Percentiles rank a stretch among this genome's conserved stretches.
These are phyloP conservation scores for Guaruba guarouba DNA, from an alignment of 2,113 vertebrate genomes.

Conservation along the genomic window DNA sequence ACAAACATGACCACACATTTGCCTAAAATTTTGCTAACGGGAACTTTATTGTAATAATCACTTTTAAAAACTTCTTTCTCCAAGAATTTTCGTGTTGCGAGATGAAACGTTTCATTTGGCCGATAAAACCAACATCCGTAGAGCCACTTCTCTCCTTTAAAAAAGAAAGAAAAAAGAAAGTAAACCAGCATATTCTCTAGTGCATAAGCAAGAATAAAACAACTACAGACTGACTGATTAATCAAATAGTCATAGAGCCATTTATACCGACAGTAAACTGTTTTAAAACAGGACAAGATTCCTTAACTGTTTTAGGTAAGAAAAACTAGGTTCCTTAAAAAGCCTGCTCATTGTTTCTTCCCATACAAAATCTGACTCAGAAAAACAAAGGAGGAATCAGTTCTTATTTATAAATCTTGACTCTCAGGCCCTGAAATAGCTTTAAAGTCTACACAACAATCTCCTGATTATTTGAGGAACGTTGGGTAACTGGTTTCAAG, in stretches of 20 bases:
- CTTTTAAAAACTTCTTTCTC: slow-evolving; percentile 99
- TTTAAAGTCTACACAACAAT: neutral
- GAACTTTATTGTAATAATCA: slow-evolving; percentile 99
- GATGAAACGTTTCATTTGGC: slow-evolving; percentile 97
- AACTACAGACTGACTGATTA: neutral
- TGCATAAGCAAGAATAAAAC: neutral
- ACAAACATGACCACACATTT: slow-evolving; percentile 99
- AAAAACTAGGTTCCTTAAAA: neutral
- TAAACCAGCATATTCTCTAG: neutral
- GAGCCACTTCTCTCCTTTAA: slow-evolving; percentile 94
- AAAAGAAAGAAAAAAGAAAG: neutral
- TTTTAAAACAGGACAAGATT: neutral
- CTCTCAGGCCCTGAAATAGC: neutral
- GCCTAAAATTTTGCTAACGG: slow-evolving; percentile 95
- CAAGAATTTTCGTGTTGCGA: slow-evolving; percentile 96
- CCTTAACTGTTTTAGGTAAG: neutral
- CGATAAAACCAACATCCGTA: slow-evolving; percentile 99
- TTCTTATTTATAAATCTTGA: neutral
- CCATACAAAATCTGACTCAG: neutral
- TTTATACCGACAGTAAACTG: neutral
- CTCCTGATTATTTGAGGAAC: neutral
- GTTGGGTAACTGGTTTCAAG: neutral
- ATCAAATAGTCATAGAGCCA: neutral
- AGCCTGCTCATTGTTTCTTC: neutral
- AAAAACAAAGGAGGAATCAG: neutral